Evolutionary conservation across 2,113 vertebrate genomes (phyloP).

Genomic region (Austrofundulus limnaeus): DNA sequence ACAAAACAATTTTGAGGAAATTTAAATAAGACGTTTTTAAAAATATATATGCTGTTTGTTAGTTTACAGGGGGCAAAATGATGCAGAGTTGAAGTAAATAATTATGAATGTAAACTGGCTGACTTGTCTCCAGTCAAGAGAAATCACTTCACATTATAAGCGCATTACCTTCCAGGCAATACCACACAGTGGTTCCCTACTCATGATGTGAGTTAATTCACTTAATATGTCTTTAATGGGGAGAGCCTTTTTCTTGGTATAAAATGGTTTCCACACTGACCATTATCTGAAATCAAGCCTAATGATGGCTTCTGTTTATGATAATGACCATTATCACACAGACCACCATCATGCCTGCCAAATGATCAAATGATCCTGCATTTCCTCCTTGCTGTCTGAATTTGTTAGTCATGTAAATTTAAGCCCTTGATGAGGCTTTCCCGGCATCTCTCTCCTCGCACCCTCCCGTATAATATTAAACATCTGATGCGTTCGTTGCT

Average conservation of each 20-base stretch:
- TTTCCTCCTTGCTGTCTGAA: slow-evolving; percentile 69
- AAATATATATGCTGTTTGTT: neutral
- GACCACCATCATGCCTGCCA: slow-evolving; percentile 74
- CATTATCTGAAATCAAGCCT: slow-evolving; percentile 80
- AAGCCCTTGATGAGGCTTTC: slow-evolving; percentile 64
- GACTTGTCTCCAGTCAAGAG: slow-evolving; percentile 68
- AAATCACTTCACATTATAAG: slow-evolving; percentile 77
- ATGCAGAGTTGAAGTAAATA: slow-evolving; percentile 51
- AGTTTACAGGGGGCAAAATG: slow-evolving; percentile 1
- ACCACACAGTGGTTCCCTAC: slow-evolving; percentile 66
- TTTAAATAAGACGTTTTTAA: too few species aligned
- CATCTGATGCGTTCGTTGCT: slow-evolving; percentile 54
- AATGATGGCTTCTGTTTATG: slow-evolving; percentile 76
- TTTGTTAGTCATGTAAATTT: slow-evolving; percentile 74
- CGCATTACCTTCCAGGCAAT: slow-evolving; percentile 73
- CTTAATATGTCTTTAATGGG: slow-evolving; percentile 80
- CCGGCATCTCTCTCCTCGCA: slow-evolving; percentile 34
- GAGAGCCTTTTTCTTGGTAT: slow-evolving; percentile 70
- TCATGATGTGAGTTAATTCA: slow-evolving; percentile 77
- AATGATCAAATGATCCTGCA: slow-evolving; percentile 76
- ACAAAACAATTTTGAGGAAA: too few species aligned
- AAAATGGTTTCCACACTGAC: slow-evolving; percentile 76
- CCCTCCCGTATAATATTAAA: slow-evolving; percentile 58
- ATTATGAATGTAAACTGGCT: slow-evolving; percentile 61
- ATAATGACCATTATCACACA: slow-evolving; percentile 77